Percentiles rank a stretch among this genome's conserved stretches.
Conservation (phyloP, 2,797 vertebrate species). For the Microctenopoma lineatum region DNA sequence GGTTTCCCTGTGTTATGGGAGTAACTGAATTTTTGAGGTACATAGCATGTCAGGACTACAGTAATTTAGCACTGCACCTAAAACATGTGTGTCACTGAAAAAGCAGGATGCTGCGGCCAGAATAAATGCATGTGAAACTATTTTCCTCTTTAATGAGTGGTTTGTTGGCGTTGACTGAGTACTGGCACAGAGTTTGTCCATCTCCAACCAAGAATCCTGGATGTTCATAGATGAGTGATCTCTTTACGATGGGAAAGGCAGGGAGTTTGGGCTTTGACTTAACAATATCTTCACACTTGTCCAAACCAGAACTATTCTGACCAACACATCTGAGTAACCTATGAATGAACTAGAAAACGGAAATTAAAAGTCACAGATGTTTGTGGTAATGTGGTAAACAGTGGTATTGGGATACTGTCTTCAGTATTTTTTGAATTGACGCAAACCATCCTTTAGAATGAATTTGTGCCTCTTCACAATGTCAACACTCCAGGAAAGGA, state of each 20-base stretch:
- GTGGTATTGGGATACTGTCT: constrained; percentile 43
- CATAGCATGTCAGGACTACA: constrained; percentile 22
- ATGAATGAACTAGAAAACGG: constrained; percentile 53
- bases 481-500: constrained; percentile 32
- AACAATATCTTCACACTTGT: constrained; percentile 59
- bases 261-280: constrained; percentile 39
- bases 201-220: constrained; percentile 36
- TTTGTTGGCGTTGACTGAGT: constrained; percentile 58
- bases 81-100: constrained; percentile 27
- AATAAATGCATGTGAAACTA: constrained; percentile 51
- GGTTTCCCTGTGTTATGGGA: constrained; percentile 11
- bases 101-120: constrained; percentile 36
- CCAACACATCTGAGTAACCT: constrained; percentile 51
- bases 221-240: constrained; percentile 60
- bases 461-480: constrained; percentile 40
- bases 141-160: constrained; percentile 54
- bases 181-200: constrained; percentile 51
- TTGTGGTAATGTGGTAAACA: constrained; percentile 58
- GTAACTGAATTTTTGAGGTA: constrained; percentile 14
- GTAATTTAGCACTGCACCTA: constrained; percentile 35
- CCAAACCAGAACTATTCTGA: constrained; percentile 78
- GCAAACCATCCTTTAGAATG: constrained; percentile 55
- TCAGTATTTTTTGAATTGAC: constrained; percentile 35
- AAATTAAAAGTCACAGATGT: constrained; percentile 56
- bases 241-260: constrained; percentile 51